These are phyloP conservation scores for Glaucidium brasilianum DNA, from an alignment of 2,113 vertebrate species.

Conservation along the genomic window DNA sequence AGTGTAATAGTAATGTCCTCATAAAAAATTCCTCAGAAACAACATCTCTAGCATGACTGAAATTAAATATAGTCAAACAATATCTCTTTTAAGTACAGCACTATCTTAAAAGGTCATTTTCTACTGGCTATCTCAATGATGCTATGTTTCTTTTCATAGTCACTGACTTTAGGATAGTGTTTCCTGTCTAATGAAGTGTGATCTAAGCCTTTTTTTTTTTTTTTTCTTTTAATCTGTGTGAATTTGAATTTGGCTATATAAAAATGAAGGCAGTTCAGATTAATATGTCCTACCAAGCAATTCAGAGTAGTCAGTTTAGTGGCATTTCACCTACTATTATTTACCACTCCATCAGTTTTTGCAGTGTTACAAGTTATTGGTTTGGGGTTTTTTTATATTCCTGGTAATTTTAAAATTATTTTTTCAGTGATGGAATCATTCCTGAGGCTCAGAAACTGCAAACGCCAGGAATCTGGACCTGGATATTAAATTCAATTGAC, in stretches of 20 bases:
- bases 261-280: neutral
- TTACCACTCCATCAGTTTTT: neutral
- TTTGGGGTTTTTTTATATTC: neutral
- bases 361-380: neutral
- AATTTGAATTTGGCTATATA: neutral
- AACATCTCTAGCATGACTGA: neutral
- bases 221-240: neutral
- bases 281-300: neutral
- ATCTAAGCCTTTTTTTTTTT: neutral
- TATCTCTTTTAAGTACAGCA: neutral
- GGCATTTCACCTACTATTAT: neutral
- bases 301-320: neutral
- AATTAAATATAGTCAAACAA: neutral
- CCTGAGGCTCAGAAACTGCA: neutral
- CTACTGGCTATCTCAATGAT: neutral
- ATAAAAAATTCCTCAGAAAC: neutral
- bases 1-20: neutral
- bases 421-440: neutral
- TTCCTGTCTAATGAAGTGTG: neutral
- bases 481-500: neutral
- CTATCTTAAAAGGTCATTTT: neutral
- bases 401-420: too few relatives aligned
- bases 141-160: neutral
- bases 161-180: neutral
- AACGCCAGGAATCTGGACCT: neutral